Evolutionary conservation across 2,888 invertebrate species (phyloP), one percentile per base, ranked within the genome.

Genomic region (Philhelius pedissequus): DNA sequence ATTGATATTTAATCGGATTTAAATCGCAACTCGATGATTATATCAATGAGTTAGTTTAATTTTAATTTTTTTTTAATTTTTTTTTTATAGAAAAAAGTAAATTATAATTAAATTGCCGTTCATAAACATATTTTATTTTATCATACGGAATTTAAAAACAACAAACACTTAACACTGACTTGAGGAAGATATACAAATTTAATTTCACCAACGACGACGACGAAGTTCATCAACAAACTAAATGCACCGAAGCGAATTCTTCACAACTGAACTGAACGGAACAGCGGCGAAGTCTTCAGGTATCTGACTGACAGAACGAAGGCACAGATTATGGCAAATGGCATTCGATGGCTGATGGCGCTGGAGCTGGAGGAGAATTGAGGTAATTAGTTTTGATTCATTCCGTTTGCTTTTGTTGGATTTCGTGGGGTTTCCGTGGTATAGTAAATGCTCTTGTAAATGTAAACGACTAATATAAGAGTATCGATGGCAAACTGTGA

Each of bases 191-290:
- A 48, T 13, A 35, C 32, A 69, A 52, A 30, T 69, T 58, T 75
- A 68, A 54, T 80, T 80, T 80, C 62, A 86, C 68, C 84, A 87
- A 62, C 62, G 62, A 43, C 60, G 27, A 86, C 60, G 27, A 86
- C 87, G 87, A 84, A 58, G 84, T 84, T 87, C 87, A 87, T 80
- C 87, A 87, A 87, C 86, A 86, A 87, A 88, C 88, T 86, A 87
- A 88, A 86, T 88, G 88, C 88, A 88, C 86, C 88, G 75, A 68
- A 80, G 84, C 84, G 71, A 80, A 84, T 84, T 84, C 62, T 84
- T 76, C 15, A 48, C 71, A 76, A 79, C 70, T 79, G 80, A 84
- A 80, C n/a, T n/a, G 70, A 80, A 76, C 62, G 54, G 32, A 71
- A 68, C 68, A 56, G 50, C 75, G 78, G 82, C 82, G 78, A 79